Percentiles rank a stretch among this genome's conserved stretches.
Conservation (phyloP, 2,797 vertebrate species). For the Pantherophis vulpinus region DNA sequence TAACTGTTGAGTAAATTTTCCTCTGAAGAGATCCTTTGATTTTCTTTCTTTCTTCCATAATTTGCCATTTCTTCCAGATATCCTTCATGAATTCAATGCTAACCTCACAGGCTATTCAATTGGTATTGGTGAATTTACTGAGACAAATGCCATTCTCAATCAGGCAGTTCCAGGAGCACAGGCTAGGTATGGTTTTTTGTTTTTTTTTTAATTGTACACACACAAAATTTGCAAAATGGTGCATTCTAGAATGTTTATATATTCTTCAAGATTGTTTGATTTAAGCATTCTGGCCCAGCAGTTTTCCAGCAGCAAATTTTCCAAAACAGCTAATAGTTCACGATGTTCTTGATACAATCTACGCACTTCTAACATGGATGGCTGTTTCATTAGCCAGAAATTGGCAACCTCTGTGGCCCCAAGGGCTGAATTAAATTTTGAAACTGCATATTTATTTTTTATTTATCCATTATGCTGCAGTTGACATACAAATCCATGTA, state of each 20-base stretch:
- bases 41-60: background rate
- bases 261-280: background rate
- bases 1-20: background rate
- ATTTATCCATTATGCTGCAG: background rate
- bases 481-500: background rate
- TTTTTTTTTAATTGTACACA: background rate
- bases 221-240: background rate
- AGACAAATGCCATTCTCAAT: slow-evolving; percentile 78
- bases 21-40: background rate
- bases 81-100: slow-evolving; percentile 82
- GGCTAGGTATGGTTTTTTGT: slow-evolving; percentile 71
- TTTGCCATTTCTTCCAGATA: slow-evolving; percentile 75
- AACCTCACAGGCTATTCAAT: slow-evolving; percentile 77
- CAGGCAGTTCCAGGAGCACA: slow-evolving; percentile 85
- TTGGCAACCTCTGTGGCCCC: background rate
- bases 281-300: background rate
- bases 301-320: background rate
- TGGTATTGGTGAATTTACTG: slow-evolving; percentile 61
- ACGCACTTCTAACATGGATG: background rate
- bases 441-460: background rate
- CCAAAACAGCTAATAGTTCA: background rate
- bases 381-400: background rate
- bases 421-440: background rate
- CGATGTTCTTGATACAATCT: background rate
- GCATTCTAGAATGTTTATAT: background rate